A percentile compares a stretch with the other conserved stretches of the same genome.
Conservation (phyloP, 2,113 vertebrate species). For the Okapia johnstoni region DNA sequence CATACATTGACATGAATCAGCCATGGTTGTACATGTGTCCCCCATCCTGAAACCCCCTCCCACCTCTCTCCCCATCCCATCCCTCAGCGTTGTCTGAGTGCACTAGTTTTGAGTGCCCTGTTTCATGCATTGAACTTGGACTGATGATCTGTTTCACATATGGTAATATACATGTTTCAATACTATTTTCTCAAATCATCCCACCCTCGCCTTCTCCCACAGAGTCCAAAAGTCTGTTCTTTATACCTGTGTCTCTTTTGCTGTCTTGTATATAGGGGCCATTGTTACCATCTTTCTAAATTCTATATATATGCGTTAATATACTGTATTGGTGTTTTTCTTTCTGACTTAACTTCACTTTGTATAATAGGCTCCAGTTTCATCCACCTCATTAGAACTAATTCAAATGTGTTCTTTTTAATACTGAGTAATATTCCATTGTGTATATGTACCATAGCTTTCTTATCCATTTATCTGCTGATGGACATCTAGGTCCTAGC, state of each 20-base stretch:
- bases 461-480: neutral
- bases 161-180: neutral
- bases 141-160: neutral
- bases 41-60: neutral
- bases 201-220: neutral
- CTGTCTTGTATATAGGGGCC: neutral
- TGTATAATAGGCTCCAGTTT: neutral
- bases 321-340: neutral
- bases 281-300: neutral
- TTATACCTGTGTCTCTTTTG: neutral
- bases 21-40: neutral
- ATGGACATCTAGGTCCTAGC: neutral
- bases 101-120: neutral
- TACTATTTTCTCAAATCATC: neutral
- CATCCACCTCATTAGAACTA: neutral
- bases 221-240: neutral
- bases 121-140: neutral
- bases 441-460: neutral
- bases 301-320: neutral
- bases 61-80: accelerated
- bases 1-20: neutral
- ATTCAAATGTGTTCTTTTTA: neutral
- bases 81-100: neutral
- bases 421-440: neutral
- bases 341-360: neutral